These are phyloP conservation scores for Cladorhizidae sp. DNA, from an alignment of 37 sponge, comb jelly and placozoan species.

Conservation along the genomic window DNA sequence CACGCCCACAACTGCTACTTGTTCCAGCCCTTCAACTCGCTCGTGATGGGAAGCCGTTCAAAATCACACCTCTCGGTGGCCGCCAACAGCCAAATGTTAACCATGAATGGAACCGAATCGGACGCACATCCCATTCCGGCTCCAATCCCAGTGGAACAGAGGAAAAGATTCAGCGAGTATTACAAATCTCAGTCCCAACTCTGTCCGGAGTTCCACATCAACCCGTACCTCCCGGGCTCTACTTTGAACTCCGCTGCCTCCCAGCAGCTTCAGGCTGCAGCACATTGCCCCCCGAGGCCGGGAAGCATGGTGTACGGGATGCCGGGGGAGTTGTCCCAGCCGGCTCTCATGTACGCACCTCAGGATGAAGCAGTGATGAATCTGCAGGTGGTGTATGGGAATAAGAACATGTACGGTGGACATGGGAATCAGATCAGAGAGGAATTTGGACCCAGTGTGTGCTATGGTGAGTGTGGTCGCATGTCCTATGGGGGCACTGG, in stretches of 20 bases:
- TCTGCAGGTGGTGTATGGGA: no score
- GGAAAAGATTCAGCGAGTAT: not conserved
- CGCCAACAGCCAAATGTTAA: not conserved
- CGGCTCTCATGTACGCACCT: no score
- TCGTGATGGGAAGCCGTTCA: not conserved
- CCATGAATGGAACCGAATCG: not conserved
- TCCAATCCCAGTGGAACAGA: not conserved
- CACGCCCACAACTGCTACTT: no score
- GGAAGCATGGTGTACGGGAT: not conserved
- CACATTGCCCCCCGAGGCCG: not conserved
- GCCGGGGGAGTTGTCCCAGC: not conserved
- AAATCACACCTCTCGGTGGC: not conserved
- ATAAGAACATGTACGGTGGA: no score
- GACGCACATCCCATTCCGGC: not conserved
- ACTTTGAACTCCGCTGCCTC: not conserved
- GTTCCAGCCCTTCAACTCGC: not conserved
- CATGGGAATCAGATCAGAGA: no score
- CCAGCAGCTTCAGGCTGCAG: not conserved
- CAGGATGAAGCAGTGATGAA: no score
- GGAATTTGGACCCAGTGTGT: no score
- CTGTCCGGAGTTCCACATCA: not conserved
- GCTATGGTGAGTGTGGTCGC: no score
- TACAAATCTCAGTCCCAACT: constrained; percentile 2
- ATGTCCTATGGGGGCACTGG: no score
- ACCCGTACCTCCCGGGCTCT: not conserved